These are phyloP conservation scores for Oegoconia quadripuncta DNA, from an alignment of 2,888 invertebrate genomes.

Conservation along the genomic window DNA sequence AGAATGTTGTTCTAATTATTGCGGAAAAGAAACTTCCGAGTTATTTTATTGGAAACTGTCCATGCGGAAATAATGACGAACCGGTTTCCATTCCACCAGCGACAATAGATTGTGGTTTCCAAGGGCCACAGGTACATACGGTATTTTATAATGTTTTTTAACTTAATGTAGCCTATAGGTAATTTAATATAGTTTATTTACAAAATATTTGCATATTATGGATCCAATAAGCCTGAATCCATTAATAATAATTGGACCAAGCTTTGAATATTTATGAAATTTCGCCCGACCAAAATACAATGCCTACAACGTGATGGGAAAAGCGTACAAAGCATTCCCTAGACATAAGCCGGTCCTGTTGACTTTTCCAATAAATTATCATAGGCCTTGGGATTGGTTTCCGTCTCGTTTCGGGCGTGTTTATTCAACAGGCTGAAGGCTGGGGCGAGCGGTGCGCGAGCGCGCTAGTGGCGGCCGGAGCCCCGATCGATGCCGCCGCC, in stretches of 20 bases:
- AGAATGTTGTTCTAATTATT: not conserved
- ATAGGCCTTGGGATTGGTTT: constrained; percentile 8
- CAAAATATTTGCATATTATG: too few species aligned
- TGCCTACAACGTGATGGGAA: not conserved
- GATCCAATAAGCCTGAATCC: too few species aligned
- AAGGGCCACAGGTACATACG: not conserved
- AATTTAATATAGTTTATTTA: too few species aligned
- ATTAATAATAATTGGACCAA: too few species aligned
- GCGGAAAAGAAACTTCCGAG: constrained; percentile 5
- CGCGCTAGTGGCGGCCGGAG: constrained; percentile 33
- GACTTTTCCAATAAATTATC: constrained; percentile 17
- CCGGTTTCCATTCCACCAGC: constrained; percentile 3
- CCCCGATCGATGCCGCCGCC: constrained; percentile 61
- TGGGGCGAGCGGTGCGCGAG: constrained; percentile 36
- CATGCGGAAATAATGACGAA: constrained; percentile 7
- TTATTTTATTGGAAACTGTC: constrained; percentile 10
- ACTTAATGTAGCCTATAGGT: too few species aligned
- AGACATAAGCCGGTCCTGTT: constrained; percentile 3
- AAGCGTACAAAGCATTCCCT: not conserved
- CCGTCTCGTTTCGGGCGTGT: constrained; percentile 19
- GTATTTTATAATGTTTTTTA: not conserved
- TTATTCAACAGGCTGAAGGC: constrained; percentile 40
- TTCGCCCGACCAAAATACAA: not conserved
- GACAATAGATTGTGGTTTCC: constrained; percentile 2
- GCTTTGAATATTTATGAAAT: not conserved